Conservation (phyloP, 2,888 invertebrate genomes). For the Falcaria lacertinaria region DNA sequence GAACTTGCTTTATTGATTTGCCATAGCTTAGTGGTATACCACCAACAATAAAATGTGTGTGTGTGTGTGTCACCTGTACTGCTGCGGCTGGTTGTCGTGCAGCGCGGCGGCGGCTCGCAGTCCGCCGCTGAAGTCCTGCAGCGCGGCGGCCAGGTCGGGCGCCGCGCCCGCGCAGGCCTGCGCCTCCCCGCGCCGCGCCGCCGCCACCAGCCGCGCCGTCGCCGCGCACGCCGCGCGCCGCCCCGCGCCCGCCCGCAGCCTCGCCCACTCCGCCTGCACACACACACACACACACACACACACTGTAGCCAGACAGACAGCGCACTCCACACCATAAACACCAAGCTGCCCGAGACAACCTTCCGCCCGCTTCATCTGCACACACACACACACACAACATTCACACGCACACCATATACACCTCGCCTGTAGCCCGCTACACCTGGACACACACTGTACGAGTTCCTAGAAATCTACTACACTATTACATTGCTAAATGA, state of each 20-base stretch:
- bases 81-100: slow-evolving; percentile 67
- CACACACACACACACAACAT: too few relatives aligned
- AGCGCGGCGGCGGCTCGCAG: slow-evolving; percentile 90
- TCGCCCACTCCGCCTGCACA: slow-evolving; percentile 70
- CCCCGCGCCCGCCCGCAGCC: slow-evolving; percentile 55
- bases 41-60: too few relatives aligned
- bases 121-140: slow-evolving; percentile 86
- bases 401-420: not conserved
- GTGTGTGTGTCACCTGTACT: slow-evolving; percentile 19
- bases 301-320: not conserved
- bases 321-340: too few relatives aligned
- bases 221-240: slow-evolving; percentile 89
- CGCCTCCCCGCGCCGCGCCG: slow-evolving; percentile 89
- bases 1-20: too few relatives aligned
- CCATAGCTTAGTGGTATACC: too few relatives aligned
- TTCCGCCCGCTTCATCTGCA: too few relatives aligned
- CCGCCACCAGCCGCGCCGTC: slow-evolving; percentile 91
- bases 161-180: slow-evolving; percentile 89
- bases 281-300: not conserved
- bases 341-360: too few relatives aligned
- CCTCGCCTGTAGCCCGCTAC: too few relatives aligned
- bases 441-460: too few relatives aligned
- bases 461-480: too few relatives aligned
- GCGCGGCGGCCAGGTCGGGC: slow-evolving; percentile 87
- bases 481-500: too few relatives aligned